A percentile compares a stretch with the other conserved stretches of the same genome.
Evolutionary conservation across 2,797 vertebrate species (phyloP).

Genomic region (Sebastolobus altivelis): DNA sequence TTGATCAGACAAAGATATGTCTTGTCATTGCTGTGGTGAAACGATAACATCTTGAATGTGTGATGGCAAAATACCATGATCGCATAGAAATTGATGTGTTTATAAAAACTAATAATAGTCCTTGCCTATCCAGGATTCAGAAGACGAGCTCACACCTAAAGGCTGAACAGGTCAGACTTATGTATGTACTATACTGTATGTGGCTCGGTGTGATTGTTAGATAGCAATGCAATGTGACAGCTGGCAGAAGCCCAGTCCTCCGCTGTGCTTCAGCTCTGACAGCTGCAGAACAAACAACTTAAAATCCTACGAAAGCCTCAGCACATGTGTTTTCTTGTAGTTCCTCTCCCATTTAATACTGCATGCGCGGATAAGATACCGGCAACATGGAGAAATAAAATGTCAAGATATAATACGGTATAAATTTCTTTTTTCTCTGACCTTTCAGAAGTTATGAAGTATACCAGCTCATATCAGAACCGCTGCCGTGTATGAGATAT

Average conservation of each 20-base stretch:
- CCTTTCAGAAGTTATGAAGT: conserved; percentile 46
- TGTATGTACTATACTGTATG: neutral
- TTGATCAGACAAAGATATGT: neutral
- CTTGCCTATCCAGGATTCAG: neutral
- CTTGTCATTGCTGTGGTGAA: neutral
- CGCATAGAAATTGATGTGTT: neutral
- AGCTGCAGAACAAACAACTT: conserved; percentile 13
- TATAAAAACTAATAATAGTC: neutral
- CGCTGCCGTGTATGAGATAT: neutral
- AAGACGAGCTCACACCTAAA: neutral
- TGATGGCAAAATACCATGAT: neutral
- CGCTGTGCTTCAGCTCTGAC: conserved; percentile 1
- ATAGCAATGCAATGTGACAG: conserved; percentile 3
- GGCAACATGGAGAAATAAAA: conserved; percentile 22
- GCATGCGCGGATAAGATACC: neutral
- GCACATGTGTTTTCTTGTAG: neutral
- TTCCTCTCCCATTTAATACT: neutral
- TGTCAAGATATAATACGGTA: conserved; percentile 7
- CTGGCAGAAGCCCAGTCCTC: conserved; percentile 5
- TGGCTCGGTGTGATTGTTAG: neutral
- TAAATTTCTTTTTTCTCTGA: conserved; percentile 34
- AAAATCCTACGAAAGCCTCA: neutral
- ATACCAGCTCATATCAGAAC: neutral
- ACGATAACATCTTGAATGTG: neutral
- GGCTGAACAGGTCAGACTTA: neutral